phyloP scores from a whole-genome alignment of 2,113 vertebrate genomes.

The Recurvirostra avosetta region DNA sequence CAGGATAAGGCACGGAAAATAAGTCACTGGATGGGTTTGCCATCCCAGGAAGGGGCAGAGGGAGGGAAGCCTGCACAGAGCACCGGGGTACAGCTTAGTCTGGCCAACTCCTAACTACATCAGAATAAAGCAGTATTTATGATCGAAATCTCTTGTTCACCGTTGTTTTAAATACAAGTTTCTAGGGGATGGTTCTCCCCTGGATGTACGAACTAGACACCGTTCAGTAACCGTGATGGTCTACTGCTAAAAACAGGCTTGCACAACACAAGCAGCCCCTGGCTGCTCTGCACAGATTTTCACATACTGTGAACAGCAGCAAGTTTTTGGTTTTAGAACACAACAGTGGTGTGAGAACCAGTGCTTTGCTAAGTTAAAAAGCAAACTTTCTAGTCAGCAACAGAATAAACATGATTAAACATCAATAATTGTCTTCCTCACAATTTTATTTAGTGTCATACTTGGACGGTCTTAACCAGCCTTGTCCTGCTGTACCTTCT shows the following conservation, averaged over 20 bases:
- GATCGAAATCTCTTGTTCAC: too few relatives aligned
- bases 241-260: neutral
- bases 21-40: too few relatives aligned
- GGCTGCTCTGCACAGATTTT: neutral
- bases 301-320: fast-evolving
- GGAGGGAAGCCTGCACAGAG: too few relatives aligned
- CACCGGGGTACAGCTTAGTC: too few relatives aligned
- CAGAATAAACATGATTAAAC: neutral
- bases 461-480: neutral
- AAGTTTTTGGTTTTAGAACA: neutral
- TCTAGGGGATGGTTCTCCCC: neutral
- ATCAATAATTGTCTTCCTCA: neutral
- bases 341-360: neutral
- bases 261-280: neutral
- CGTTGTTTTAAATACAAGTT: neutral
- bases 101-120: too few relatives aligned
- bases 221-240: fast-evolving
- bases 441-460: neutral
- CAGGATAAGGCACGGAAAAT: neutral
- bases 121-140: too few relatives aligned
- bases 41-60: too few relatives aligned
- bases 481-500: neutral
- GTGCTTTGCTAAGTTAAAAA: neutral
- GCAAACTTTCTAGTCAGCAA: neutral
- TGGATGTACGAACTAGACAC: neutral